Evolutionary conservation across 1,140 invertebrate genomes (phyloP).

Genomic region (Drosophila malerkotliana): DNA sequence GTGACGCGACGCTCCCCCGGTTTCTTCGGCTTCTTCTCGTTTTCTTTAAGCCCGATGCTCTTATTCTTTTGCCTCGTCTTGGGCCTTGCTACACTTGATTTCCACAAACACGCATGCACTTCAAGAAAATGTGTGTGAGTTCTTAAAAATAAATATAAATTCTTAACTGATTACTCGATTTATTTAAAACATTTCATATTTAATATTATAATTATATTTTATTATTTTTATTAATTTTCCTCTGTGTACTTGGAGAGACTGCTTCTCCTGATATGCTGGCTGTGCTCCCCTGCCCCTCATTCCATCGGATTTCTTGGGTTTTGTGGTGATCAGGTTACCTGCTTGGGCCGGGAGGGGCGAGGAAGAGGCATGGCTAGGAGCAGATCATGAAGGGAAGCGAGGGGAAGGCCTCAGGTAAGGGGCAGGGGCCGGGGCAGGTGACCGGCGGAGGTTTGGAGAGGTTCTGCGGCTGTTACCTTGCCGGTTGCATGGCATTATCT

Average conservation of each 20-base stretch:
- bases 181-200: too few relatives aligned
- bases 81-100: constrained; percentile 76
- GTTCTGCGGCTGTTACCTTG: constrained; percentile 47
- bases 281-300: constrained; percentile 27
- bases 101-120: constrained; percentile 52
- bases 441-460: constrained; percentile 43
- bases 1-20: constrained; percentile 68
- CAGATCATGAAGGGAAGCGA: neutral
- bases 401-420: neutral
- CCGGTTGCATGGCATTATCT: constrained; percentile 73
- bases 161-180: too few relatives aligned
- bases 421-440: constrained; percentile 55
- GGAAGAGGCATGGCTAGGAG: neutral
- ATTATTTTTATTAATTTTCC: neutral
- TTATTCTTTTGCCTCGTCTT: constrained; percentile 67
- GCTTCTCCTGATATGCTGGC: constrained; percentile 65
- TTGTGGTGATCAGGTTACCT: constrained; percentile 74
- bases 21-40: constrained; percentile 60
- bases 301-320: constrained; percentile 30
- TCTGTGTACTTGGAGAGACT: constrained; percentile 29
- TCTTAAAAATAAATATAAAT: too few relatives aligned
- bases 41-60: constrained; percentile 64
- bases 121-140: neutral
- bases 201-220: neutral
- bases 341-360: constrained; percentile 7